Evolutionary conservation across 92 coral and sea anemone genomes (phyloP).

Genomic region (Porites divaricata): DNA sequence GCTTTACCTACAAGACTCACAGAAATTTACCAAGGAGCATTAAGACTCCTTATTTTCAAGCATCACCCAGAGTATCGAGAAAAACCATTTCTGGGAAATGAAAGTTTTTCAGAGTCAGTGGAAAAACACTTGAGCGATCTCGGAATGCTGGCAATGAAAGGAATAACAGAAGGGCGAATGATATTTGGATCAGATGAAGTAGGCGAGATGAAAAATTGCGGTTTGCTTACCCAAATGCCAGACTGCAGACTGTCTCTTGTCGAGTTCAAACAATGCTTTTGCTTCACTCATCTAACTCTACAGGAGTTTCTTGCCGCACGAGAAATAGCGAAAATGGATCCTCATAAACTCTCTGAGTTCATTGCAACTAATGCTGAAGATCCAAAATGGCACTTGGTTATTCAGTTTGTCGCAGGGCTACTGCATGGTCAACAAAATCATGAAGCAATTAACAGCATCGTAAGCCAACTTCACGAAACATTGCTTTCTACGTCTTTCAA

Average conservation of each 20-base stretch:
- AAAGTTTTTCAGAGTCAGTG: constrained; percentile 33
- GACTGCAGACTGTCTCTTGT: constrained; percentile 13
- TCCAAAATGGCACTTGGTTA: constrained; percentile 56
- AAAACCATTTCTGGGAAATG: constrained; percentile 28
- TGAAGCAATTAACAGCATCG: constrained; percentile 15
- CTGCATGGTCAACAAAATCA: constrained; percentile 17
- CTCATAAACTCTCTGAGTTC: constrained; percentile 16
- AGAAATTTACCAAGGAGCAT: constrained; percentile 31
- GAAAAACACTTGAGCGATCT: constrained; percentile 15
- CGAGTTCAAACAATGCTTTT: constrained; percentile 28
- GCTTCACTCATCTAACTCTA: constrained; percentile 36
- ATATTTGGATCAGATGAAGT: constrained; percentile 31
- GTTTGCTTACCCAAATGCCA: constrained; percentile 29
- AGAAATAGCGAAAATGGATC: constrained; percentile 44
- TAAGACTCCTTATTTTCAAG: constrained; percentile 36
- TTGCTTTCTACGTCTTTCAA: not conserved
- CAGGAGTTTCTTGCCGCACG: constrained; percentile 49
- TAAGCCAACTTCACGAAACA: constrained; percentile 10
- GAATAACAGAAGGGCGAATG: constrained; percentile 29
- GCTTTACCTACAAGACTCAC: constrained; percentile 18
- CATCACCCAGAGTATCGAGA: constrained; percentile 44
- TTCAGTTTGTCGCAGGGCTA: constrained; percentile 56
- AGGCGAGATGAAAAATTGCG: constrained; percentile 16
- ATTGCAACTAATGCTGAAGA: constrained; percentile 32
- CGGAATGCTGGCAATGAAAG: constrained; percentile 30